Conservation (phyloP, 2,797 vertebrate species). For the Paguma larvata region DNA sequence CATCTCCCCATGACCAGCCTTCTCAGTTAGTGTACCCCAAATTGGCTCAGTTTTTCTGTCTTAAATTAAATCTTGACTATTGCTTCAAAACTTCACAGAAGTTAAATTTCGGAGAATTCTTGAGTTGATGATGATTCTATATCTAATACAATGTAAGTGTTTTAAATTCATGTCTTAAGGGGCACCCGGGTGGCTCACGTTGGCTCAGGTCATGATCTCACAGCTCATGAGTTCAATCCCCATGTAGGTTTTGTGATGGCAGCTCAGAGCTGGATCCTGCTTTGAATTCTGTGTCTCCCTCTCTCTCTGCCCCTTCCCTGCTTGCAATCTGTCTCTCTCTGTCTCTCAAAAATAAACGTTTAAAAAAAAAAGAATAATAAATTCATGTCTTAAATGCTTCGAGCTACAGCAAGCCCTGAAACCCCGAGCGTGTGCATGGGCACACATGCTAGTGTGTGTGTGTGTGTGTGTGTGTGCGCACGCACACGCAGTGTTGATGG, state of each 20-base stretch:
- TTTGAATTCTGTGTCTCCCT: too few species aligned
- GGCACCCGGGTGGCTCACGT: too few species aligned
- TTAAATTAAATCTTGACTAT: background rate
- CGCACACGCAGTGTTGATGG: fast-evolving
- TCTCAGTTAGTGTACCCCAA: background rate
- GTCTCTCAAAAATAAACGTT: too few species aligned
- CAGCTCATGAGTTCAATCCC: too few species aligned
- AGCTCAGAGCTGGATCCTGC: too few species aligned
- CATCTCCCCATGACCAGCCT: background rate
- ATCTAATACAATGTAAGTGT: background rate
- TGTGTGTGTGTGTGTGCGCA: fast-evolving
- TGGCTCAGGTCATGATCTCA: too few species aligned
- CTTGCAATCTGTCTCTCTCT: too few species aligned
- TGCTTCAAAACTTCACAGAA: background rate
- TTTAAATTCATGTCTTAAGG: background rate
- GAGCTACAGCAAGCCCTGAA: background rate
- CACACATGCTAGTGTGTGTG: too few species aligned
- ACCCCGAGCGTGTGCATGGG: background rate
- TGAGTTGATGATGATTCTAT: background rate
- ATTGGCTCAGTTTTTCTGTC: background rate
- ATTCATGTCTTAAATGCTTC: background rate
- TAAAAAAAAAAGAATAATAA: background rate
- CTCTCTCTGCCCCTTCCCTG: too few species aligned
- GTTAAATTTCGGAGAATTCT: background rate
- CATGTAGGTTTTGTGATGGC: too few species aligned